These are phyloP conservation scores for Podarcis muralis DNA, from an alignment of 2,113 vertebrate genomes.

Conservation along the genomic window DNA sequence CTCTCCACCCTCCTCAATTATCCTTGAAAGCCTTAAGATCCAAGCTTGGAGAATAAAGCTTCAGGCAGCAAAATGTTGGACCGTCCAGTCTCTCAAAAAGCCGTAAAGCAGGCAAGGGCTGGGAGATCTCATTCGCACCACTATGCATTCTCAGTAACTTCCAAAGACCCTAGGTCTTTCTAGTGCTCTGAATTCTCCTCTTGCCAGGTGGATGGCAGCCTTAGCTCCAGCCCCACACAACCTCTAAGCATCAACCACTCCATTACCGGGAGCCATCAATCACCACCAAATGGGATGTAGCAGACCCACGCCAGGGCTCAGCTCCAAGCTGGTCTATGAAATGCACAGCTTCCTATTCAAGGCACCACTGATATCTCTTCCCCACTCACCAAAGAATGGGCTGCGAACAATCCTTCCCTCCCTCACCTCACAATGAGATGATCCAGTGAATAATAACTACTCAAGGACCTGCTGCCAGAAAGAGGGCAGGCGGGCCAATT, in stretches of 20 bases:
- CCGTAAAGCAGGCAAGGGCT: not conserved
- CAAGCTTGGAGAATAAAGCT: not conserved
- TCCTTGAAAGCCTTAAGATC: not conserved
- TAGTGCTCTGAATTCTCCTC: not conserved
- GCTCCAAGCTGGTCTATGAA: conserved; percentile 25
- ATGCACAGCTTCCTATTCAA: conserved; percentile 5
- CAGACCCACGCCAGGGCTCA: not conserved
- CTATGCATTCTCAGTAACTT: not conserved
- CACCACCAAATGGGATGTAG: not conserved
- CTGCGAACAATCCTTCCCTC: not conserved
- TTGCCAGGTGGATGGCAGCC: not conserved
- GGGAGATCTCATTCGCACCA: not conserved
- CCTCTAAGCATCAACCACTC: not conserved
- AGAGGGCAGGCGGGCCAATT: conserved; percentile 1
- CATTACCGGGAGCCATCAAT: conserved; percentile 12
- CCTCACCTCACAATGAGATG: not conserved
- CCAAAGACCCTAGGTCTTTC: not conserved
- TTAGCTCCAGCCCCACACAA: not conserved
- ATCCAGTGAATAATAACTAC: conserved; percentile 10
- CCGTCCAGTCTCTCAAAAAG: no score
- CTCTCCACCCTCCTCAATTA: not conserved
- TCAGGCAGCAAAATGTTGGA: not conserved
- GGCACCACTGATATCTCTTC: not conserved
- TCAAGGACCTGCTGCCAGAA: not conserved
- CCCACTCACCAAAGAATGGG: not conserved